Evolutionary conservation across 2,888 invertebrate species (phyloP).

Genomic region (Odontocolon sp.): DNA sequence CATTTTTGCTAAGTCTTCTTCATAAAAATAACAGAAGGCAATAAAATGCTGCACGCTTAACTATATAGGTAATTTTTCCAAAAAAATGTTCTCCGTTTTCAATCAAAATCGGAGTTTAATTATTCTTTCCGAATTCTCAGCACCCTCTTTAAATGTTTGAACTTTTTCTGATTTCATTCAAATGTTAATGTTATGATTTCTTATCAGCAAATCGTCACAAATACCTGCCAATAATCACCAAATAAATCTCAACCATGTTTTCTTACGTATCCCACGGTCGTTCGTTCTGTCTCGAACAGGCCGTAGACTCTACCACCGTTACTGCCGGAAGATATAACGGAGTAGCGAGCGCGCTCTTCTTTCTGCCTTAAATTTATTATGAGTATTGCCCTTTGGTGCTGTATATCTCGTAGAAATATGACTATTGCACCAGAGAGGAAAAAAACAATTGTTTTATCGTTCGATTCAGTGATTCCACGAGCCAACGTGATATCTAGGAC

Average conservation of each 20-base stretch:
- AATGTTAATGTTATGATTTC: not conserved
- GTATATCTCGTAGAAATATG: conserved; percentile 67
- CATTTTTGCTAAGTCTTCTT: not conserved
- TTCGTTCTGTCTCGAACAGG: conserved; percentile 32
- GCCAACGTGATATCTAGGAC: conserved; percentile 11
- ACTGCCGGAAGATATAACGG: conserved; percentile 51
- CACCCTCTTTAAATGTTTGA: too few species aligned
- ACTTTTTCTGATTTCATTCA: not conserved
- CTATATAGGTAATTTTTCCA: not conserved
- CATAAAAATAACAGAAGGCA: not conserved
- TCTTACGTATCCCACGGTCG: not conserved
- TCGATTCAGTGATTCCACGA: conserved; percentile 64
- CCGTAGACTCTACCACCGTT: conserved; percentile 33
- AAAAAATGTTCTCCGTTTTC: not conserved
- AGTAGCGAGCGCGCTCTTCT: conserved; percentile 42
- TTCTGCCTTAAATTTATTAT: conserved; percentile 60
- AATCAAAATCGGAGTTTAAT: not conserved
- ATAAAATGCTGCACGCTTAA: not conserved
- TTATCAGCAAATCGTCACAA: too few species aligned
- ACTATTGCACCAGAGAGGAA: conserved; percentile 53
- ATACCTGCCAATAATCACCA: conserved; percentile 58
- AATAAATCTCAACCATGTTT: conserved; percentile 60
- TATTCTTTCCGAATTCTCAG: too few species aligned
- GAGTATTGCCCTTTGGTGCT: conserved; percentile 64
- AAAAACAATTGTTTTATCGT: conserved; percentile 67